Base-by-base conservation (phyloP, 1,140 invertebrate species). In the Drosophila parabipectinata region DNA sequence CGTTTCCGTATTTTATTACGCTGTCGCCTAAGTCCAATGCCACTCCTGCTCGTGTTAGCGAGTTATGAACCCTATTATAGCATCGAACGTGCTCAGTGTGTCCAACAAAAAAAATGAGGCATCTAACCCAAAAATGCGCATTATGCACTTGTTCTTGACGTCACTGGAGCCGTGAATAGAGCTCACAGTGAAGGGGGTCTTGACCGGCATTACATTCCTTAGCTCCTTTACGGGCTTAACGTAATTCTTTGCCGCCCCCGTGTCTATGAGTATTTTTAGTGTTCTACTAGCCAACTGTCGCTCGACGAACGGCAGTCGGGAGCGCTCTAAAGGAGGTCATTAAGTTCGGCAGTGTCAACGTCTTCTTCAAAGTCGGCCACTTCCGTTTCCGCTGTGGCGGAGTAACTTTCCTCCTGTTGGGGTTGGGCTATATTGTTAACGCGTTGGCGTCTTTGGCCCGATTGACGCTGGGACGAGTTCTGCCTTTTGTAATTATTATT, bases 251-350 rank as follows among this genome's bases (percentile, higher is more conserved):
- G 59, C 52, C 53, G 61, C 54, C 54, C 39, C 39, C 21, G 63
- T 73, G 30, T 71, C 48, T 28, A 56, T 58, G 10, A 74, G 24
- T 1, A 69, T 68, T 37, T 58, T 74, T 53, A 69, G 2, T 37
- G 39, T 59, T 60, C 18, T 73, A 24, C 52, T 52, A 51, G 56
- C 63, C 57, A 68, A 73, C 44, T 39, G 55, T 32, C 63, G 44
- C 28, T 58, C 47, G 44, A 44, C 30, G 30, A 53, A 69, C 72
- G 71, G 56, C 32, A 72, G 41, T 26, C 51, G 52, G 56, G 63
- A 73, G 30, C 39, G 44, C 34, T 47, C 56, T 72, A 72, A 72
- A 57, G 26, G 3, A 57, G 26, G 14, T 57, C 15, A 2, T 57
- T 45, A 18, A 15, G 24, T 4, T 30, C 14, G 4, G 14, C 12